Percentiles rank a stretch among this genome's conserved stretches.
phyloP scores from a whole-genome alignment of 2,888 invertebrate species.

The Pollenia amentaria region DNA sequence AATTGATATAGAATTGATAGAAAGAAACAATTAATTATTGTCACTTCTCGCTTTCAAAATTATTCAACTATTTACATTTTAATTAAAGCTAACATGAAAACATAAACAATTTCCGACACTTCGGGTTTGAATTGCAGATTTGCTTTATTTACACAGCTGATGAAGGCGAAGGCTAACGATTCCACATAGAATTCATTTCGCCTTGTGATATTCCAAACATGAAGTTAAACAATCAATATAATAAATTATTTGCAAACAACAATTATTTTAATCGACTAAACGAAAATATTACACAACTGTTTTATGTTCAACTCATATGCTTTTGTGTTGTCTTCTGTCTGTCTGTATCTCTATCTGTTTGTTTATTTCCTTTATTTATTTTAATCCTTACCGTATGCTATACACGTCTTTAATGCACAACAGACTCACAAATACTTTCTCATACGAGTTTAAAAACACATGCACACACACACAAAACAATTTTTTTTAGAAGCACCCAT shows the following conservation, averaged over 20 bases:
- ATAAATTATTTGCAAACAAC: background rate
- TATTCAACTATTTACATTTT: too few species aligned
- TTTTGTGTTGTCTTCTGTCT: slow-evolving; percentile 1
- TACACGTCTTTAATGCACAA: slow-evolving; percentile 56
- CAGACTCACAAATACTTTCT: slow-evolving; percentile 15
- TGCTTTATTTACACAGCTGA: too few species aligned
- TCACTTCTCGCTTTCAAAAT: too few species aligned
- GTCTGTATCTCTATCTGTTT: slow-evolving; percentile 26
- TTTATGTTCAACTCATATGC: background rate
- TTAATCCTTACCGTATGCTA: slow-evolving; percentile 56
- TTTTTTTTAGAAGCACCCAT: slow-evolving; percentile 57
- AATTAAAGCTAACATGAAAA: too few species aligned
- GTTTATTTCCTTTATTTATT: slow-evolving; percentile 37
- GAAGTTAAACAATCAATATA: background rate
- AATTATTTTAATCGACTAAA: slow-evolving; percentile 27
- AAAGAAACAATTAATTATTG: too few species aligned
- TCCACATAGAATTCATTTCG: too few species aligned
- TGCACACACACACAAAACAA: slow-evolving; percentile 25
- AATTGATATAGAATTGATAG: too few species aligned
- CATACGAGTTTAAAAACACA: background rate
- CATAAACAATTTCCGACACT: too few species aligned
- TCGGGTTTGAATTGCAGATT: too few species aligned
- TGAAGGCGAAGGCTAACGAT: too few species aligned
- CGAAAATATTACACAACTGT: background rate
- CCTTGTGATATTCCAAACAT: background rate